Evolutionary conservation across 2,113 vertebrate genomes (phyloP).

Genomic region (Diadophis punctatus): DNA sequence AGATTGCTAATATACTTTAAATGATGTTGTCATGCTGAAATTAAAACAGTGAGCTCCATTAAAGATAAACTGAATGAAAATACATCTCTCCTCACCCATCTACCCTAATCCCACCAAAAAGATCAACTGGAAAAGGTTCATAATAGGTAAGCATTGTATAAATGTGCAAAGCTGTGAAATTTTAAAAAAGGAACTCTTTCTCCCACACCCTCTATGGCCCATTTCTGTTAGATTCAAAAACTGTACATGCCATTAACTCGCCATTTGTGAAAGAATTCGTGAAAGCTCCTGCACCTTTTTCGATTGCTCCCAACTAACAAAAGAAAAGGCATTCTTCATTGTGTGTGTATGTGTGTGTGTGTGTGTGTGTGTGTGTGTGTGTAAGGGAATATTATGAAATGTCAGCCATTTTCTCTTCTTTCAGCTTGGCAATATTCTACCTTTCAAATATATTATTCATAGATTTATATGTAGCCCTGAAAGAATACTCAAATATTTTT

Average conservation of each 20-base stretch:
- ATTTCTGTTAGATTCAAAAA: background rate
- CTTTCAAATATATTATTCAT: background rate
- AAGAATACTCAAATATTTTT: background rate
- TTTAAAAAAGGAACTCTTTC: background rate
- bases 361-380: too few relatives aligned
- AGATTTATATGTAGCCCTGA: background rate
- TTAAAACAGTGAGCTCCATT: slow-evolving; percentile 18
- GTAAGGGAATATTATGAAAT: background rate
- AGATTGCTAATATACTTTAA: slow-evolving; percentile 20
- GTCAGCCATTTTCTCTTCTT: background rate
- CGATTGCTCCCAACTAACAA: too few relatives aligned
- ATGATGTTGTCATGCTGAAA: slow-evolving; percentile 34
- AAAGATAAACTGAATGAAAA: background rate
- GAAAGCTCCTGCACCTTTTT: background rate
- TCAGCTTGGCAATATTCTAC: background rate
- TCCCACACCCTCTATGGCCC: background rate
- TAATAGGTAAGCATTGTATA: background rate
- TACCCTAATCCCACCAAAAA: background rate
- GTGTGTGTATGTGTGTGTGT: too few relatives aligned
- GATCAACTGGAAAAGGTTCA: slow-evolving; percentile 14
- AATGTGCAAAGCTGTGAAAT: background rate
- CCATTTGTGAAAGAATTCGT: background rate
- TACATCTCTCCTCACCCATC: background rate
- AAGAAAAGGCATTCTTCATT: background rate
- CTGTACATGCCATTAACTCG: background rate